phyloP scores from a whole-genome alignment of 2,888 invertebrate genomes.

The Caradrina kadenii region DNA sequence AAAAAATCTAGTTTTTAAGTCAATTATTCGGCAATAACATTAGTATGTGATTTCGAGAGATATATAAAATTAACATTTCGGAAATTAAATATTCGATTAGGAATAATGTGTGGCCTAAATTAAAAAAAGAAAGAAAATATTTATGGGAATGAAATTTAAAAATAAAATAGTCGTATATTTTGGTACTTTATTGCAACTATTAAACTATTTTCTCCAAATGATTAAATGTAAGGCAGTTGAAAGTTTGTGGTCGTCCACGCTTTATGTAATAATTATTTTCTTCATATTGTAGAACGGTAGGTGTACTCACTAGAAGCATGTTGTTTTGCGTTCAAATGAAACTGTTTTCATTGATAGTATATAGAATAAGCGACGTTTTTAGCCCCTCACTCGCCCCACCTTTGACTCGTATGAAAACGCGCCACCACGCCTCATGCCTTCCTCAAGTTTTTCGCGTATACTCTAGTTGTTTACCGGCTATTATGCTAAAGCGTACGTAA shows the following conservation, averaged over 20 bases:
- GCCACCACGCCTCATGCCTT: too few relatives aligned
- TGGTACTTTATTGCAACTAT: conserved; percentile 69
- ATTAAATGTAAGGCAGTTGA: conserved; percentile 72
- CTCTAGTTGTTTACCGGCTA: too few relatives aligned
- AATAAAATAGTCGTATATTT: conserved; percentile 64
- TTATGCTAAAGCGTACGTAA: too few relatives aligned
- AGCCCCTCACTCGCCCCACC: not conserved
- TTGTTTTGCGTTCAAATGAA: conserved; percentile 7
- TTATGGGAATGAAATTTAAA: conserved; percentile 59
- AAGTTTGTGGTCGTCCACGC: conserved; percentile 68
- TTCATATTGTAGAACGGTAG: conserved; percentile 4
- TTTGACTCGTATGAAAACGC: too few relatives aligned
- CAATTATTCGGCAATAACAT: conserved; percentile 83
- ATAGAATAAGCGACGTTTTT: too few relatives aligned
- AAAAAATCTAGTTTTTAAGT: conserved; percentile 71
- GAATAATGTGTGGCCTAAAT: conserved; percentile 67
- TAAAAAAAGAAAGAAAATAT: conserved; percentile 56
- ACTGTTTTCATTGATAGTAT: not conserved
- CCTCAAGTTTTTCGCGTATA: too few relatives aligned
- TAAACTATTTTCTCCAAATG: conserved; percentile 57
- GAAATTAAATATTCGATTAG: conserved; percentile 58
- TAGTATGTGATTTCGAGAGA: conserved; percentile 76
- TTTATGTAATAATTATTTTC: conserved; percentile 10
- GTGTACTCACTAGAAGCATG: not conserved
- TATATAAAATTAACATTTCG: conserved; percentile 41